These are phyloP conservation scores for Cebidichthys violaceus DNA, from an alignment of 2,113 vertebrate species.

Conservation along the genomic window DNA sequence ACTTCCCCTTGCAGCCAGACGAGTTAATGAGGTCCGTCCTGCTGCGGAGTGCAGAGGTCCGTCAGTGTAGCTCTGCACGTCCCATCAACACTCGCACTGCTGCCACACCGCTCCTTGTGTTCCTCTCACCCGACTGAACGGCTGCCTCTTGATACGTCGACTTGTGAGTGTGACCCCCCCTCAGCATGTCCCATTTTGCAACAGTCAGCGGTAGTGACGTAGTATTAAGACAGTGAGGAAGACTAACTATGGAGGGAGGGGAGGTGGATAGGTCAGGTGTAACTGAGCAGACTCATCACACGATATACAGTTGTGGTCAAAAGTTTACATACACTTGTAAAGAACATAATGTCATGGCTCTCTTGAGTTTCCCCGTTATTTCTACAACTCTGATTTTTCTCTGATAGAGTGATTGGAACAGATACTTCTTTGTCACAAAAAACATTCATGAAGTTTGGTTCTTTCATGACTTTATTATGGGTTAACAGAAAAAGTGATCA, in stretches of 20 bases:
- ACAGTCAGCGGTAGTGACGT: neutral
- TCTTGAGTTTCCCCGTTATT: too few relatives aligned
- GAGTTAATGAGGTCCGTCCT: constrained; percentile 67
- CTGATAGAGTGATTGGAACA: too few relatives aligned
- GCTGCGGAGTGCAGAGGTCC: constrained; percentile 39
- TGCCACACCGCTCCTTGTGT: neutral
- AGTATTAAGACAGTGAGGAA: neutral
- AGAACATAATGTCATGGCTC: too few relatives aligned
- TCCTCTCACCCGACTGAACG: neutral
- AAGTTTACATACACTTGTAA: too few relatives aligned
- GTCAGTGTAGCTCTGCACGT: neutral
- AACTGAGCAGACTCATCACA: neutral
- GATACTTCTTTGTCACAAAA: too few relatives aligned
- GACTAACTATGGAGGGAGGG: neutral
- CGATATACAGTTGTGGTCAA: too few relatives aligned
- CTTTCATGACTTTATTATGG: too few relatives aligned
- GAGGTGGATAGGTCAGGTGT: neutral
- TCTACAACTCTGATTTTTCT: too few relatives aligned
- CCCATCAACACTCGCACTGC: neutral
- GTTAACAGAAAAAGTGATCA: too few relatives aligned
- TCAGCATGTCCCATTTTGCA: neutral
- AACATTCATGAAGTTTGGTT: too few relatives aligned
- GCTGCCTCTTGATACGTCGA: neutral
- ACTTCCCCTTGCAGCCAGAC: constrained; percentile 60
- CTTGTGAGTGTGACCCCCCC: neutral